These are phyloP conservation scores for Craterocephalus amniculus DNA, from an alignment of 2,797 vertebrate genomes.

Conservation along the genomic window DNA sequence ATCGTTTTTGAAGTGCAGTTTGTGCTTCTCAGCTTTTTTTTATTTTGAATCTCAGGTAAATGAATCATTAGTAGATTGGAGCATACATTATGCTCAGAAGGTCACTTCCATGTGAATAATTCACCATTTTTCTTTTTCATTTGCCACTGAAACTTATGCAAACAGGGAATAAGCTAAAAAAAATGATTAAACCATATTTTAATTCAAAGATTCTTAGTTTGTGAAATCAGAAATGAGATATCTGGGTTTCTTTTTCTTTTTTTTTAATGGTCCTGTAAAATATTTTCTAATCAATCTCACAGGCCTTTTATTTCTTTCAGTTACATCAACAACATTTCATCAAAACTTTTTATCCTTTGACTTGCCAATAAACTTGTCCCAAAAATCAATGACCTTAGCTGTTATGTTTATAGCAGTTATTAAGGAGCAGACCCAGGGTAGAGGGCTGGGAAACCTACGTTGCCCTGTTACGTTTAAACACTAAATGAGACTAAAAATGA, in stretches of 20 bases:
- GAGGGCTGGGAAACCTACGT: conserved; percentile 8
- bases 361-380: background rate
- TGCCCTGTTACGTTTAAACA: conserved; percentile 16
- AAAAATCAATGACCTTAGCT: conserved; percentile 8
- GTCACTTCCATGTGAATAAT: conserved; percentile 10
- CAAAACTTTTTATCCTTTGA: background rate
- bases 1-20: conserved; percentile 1
- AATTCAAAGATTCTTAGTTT: background rate
- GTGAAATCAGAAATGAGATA: background rate
- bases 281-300: background rate
- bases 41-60: conserved; percentile 14
- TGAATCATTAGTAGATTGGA: conserved; percentile 3
- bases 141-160: conserved; percentile 1
- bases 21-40: conserved; percentile 6
- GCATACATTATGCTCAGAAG: background rate
- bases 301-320: no score
- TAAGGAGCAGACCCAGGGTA: conserved; percentile 17
- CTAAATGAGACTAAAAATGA: conserved; percentile 31
- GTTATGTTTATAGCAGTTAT: conserved; percentile 2
- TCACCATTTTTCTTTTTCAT: conserved; percentile 14
- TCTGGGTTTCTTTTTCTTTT: background rate
- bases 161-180: background rate
- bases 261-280: background rate
- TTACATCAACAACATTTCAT: background rate
- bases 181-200: background rate